Base-by-base conservation (phyloP, 2,888 invertebrate genomes). In the Cantharis rustica region DNA sequence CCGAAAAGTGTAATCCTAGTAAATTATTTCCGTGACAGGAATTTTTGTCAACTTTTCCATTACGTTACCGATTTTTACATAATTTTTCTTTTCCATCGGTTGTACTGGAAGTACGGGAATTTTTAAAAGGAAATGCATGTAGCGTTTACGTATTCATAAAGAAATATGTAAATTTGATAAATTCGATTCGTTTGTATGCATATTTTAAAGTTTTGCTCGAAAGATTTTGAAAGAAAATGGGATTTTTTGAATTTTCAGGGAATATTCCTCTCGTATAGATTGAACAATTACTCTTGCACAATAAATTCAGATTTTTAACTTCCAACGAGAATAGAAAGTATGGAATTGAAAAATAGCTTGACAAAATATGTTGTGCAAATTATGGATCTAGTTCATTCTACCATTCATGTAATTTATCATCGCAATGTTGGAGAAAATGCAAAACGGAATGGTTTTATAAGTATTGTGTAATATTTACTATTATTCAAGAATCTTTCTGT, bases 141-240 rank as follows among this genome's bases (percentile, higher is more conserved):
- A 68, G 69, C 64, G 69, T 63, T 69, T 74, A 69, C 16, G 64
- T 74, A 74, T 74, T 74, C 74, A 74, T 74, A 74, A 74, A 70
- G 74, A 69, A 74, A 15, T 70, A 62, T 70, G 74, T 69, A 70
- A 62, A 74, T 74, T 16, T 26, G 63, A 74, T 74, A 31, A 26
- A 64, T 69, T 74, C 69, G 62, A 63, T 68, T 69, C 64, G 63
- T 70, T 69, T 74, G 47, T 69, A 68, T 73, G 17, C 23, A 17
- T 23, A 70, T 74, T 74, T 74, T 72, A 69, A 68, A 69, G 69
- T 69, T 26, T 27, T 69, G n/a, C 26, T 64, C 20, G 20, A 64
- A 16, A 64, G 20, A 64, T 64, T 64, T 17, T 20, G 20, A 64
- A 16, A 64, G 20, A 64, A 64, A 17, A 20, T 64, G 64, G 47